A percentile compares a stretch with the other conserved stretches of the same genome.
Conservation (phyloP, 92 coral and sea anemone genomes). For the Blastomussa wellsi region DNA sequence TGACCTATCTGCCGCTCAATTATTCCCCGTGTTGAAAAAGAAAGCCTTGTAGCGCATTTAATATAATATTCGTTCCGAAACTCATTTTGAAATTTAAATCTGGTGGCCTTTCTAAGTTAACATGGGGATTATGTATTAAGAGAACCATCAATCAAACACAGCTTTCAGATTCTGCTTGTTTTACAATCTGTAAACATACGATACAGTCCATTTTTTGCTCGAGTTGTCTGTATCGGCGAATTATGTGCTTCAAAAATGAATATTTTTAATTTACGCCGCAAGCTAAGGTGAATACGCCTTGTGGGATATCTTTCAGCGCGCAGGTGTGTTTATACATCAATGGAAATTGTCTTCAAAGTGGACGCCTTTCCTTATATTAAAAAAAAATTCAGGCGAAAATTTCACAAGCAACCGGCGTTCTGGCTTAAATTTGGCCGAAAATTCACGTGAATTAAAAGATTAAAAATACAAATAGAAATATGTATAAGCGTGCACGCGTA, state of each 20-base stretch:
- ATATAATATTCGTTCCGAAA: background rate
- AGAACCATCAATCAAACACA: slow-evolving; percentile 15
- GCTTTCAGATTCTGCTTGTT: slow-evolving; percentile 36
- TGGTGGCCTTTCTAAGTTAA: slow-evolving; percentile 3
- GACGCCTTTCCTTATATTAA: slow-evolving; percentile 6
- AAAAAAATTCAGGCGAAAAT: background rate
- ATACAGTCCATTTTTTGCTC: slow-evolving; percentile 18
- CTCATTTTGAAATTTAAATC: slow-evolving; percentile 27
- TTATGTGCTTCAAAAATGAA: slow-evolving; percentile 29
- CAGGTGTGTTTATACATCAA: slow-evolving; percentile 18
- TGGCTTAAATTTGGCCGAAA: background rate
- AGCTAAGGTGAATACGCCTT: background rate
- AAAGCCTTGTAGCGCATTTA: background rate
- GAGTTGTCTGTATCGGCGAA: slow-evolving; percentile 22
- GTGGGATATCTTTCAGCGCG: background rate
- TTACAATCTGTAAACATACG: slow-evolving; percentile 23
- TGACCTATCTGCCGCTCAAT: background rate
- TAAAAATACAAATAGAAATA: background rate
- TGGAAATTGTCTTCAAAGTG: background rate
- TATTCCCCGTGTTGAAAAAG: background rate
- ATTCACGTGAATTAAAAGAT: background rate
- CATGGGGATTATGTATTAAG: background rate
- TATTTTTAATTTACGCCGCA: slow-evolving; percentile 20
- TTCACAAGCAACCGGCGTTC: slow-evolving; percentile 1
- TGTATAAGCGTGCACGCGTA: background rate